phyloP scores from a whole-genome alignment of 2,888 invertebrate genomes.

The Nyleta sp. region DNA sequence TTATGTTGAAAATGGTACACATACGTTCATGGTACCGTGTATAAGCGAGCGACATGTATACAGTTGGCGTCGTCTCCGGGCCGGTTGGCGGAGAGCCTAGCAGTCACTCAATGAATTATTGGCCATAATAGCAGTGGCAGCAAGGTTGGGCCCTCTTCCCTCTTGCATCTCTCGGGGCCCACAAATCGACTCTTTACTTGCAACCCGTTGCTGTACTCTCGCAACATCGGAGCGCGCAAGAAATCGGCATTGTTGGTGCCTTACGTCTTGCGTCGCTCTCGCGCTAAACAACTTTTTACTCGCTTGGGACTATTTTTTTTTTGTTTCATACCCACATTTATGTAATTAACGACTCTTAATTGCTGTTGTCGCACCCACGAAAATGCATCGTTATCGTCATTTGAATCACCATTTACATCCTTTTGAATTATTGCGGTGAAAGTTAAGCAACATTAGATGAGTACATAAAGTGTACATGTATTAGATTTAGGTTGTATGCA shows the following conservation, averaged over 20 bases:
- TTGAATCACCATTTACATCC: too few relatives aligned
- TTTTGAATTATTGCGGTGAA: too few relatives aligned
- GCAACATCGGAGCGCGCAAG: conserved; percentile 47
- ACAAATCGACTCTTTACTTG: conserved; percentile 71
- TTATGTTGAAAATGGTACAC: conserved; percentile 64
- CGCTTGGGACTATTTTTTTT: conserved; percentile 21
- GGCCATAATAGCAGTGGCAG: conserved; percentile 82
- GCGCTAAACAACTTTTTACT: conserved; percentile 46
- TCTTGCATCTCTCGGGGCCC: conserved; percentile 69
- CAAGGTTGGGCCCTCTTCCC: conserved; percentile 72
- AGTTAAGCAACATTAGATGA: too few relatives aligned
- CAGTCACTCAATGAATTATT: conserved; percentile 82
- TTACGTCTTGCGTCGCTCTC: conserved; percentile 42
- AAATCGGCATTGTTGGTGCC: conserved; percentile 62
- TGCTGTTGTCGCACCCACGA: conserved; percentile 16
- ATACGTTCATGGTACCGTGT: conserved; percentile 71
- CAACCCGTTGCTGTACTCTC: conserved; percentile 59
- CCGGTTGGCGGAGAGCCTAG: conserved; percentile 77
- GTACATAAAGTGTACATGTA: too few relatives aligned
- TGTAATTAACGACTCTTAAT: conserved; percentile 15
- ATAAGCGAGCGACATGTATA: conserved; percentile 71
- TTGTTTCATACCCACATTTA: conserved; percentile 17
- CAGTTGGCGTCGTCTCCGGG: conserved; percentile 74
- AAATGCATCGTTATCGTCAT: not conserved
- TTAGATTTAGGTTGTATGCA: too few relatives aligned